Percentiles rank a stretch among this genome's conserved stretches.
Evolutionary conservation across 2,797 vertebrate genomes (phyloP).

Genomic region (Cyclura pinguis): DNA sequence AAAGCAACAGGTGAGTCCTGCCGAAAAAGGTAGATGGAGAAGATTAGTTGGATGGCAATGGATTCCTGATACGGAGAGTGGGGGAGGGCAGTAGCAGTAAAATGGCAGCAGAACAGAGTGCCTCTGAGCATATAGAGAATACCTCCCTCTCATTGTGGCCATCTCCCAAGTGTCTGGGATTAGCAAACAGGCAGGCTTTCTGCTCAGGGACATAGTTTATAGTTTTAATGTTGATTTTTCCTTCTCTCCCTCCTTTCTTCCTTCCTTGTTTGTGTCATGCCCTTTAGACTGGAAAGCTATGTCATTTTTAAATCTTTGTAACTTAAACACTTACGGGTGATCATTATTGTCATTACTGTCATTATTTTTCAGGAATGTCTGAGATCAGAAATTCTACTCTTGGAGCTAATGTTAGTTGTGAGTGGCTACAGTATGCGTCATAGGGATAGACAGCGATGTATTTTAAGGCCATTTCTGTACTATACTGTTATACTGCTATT

Average conservation of each 20-base stretch:
- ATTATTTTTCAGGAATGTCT: background rate
- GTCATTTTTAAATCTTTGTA: background rate
- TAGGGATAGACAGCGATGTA: background rate
- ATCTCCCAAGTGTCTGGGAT: background rate
- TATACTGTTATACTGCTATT: too few species aligned
- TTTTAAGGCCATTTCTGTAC: too few species aligned
- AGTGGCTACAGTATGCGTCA: background rate
- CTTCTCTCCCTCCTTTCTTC: too few species aligned
- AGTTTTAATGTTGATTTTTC: background rate
- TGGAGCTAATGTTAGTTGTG: background rate
- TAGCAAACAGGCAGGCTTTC: background rate
- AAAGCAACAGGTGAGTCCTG: slow-evolving; percentile 22
- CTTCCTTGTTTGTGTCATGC: background rate
- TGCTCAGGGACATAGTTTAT: background rate
- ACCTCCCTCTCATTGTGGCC: too few species aligned
- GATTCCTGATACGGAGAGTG: background rate
- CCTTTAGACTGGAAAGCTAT: background rate
- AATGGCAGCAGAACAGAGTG: background rate
- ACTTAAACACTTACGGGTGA: background rate
- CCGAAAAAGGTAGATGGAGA: too few species aligned
- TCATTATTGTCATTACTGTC: background rate
- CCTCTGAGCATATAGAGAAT: background rate
- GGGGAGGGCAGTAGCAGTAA: background rate
- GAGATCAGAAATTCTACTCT: background rate
- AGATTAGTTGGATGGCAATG: background rate